These are phyloP conservation scores for Parapsyche elsis DNA, from an alignment of 1,140 invertebrate species.

Conservation along the genomic window DNA sequence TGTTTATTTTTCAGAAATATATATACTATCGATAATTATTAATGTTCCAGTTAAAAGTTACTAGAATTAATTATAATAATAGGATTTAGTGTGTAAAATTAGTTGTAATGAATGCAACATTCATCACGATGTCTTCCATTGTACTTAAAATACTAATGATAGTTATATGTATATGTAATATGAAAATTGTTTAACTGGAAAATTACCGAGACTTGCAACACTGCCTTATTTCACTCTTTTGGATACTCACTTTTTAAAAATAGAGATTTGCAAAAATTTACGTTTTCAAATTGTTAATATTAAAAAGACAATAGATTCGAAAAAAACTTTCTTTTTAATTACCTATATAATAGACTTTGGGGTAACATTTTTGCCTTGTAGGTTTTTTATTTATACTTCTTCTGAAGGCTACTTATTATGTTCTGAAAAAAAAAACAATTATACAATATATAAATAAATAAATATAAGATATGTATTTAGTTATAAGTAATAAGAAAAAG, in stretches of 20 bases:
- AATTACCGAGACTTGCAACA: constrained; percentile 27
- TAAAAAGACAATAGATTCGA: too few relatives aligned
- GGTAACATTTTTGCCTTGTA: neutral
- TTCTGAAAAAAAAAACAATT: neutral
- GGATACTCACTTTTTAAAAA: too few relatives aligned
- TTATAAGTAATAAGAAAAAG: too few relatives aligned
- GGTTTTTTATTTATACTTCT: constrained; percentile 1
- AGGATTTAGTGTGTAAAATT: neutral
- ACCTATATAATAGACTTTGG: neutral
- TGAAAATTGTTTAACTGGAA: constrained; percentile 3
- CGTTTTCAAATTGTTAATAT: too few relatives aligned
- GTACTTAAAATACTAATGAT: neutral
- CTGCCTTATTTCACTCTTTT: constrained; percentile 15
- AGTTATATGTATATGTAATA: neutral
- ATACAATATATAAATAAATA: neutral
- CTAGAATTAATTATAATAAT: neutral
- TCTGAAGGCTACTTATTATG: neutral
- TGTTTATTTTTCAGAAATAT: too few relatives aligned
- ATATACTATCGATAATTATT: too few relatives aligned
- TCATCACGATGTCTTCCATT: constrained; percentile 41
- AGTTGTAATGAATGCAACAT: constrained; percentile 14
- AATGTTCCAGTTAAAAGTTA: neutral
- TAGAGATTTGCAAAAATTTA: too few relatives aligned
- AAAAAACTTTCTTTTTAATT: neutral
- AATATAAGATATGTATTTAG: neutral